Evolutionary conservation across 2,113 vertebrate genomes (phyloP).

Genomic region (Brachirus orientalis): DNA sequence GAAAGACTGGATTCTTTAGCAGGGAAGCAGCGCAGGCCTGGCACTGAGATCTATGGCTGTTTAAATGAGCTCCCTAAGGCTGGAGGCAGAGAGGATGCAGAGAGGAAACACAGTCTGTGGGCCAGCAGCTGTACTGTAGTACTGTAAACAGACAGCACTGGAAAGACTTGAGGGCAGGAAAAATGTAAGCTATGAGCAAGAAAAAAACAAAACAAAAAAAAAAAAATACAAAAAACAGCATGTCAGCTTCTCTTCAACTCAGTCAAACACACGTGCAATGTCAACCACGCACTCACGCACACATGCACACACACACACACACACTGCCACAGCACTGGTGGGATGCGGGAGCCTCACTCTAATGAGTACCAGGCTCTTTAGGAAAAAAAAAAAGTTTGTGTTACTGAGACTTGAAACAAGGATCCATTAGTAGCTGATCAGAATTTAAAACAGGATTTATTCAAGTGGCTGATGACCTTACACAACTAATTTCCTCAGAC

Average conservation of each 20-base stretch:
- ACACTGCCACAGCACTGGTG: constrained; percentile 20
- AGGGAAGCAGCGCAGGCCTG: constrained; percentile 28
- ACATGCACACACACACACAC: neutral
- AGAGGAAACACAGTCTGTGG: constrained; percentile 9
- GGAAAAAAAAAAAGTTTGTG: constrained; percentile 27
- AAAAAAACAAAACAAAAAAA: constrained; percentile 31
- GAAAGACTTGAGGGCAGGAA: constrained; percentile 43
- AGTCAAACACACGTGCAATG: neutral
- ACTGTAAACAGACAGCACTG: constrained; percentile 23
- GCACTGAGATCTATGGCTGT: constrained; percentile 20
- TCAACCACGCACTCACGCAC: constrained; percentile 1
- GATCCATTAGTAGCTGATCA: constrained; percentile 21
- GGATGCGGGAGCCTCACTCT: constrained; percentile 44
- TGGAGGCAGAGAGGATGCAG: no score
- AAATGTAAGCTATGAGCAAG: constrained; percentile 43
- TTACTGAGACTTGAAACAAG: constrained; percentile 21
- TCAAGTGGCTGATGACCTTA: constrained; percentile 3
- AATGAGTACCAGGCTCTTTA: constrained; percentile 70
- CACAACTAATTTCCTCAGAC: constrained; percentile 3
- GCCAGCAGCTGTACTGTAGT: constrained; percentile 19
- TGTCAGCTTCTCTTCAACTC: constrained; percentile 6
- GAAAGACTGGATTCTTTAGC: constrained; percentile 60
- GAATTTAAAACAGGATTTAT: constrained; percentile 17
- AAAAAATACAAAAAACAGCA: no score
- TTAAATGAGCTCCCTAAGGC: constrained; percentile 41